These are phyloP conservation scores for Alaudala cheleensis DNA, from an alignment of 2,113 vertebrate species.

Conservation along the genomic window DNA sequence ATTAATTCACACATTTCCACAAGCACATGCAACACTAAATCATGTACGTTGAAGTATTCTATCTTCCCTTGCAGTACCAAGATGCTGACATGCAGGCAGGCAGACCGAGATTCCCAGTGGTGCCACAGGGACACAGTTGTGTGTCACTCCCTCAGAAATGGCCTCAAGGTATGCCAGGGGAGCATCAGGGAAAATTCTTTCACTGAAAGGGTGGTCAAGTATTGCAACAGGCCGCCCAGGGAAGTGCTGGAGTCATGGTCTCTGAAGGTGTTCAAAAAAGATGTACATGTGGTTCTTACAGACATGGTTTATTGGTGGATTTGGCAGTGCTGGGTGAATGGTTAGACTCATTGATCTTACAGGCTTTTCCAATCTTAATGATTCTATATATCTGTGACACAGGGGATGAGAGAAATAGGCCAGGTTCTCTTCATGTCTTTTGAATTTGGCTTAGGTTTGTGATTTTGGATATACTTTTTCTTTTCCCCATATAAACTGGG, in stretches of 20 bases:
- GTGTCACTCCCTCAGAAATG: not conserved
- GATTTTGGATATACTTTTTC: not conserved
- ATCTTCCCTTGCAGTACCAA: not conserved
- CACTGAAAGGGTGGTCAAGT: not conserved
- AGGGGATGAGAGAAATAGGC: not conserved
- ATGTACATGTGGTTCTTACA: not conserved
- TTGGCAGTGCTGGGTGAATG: not conserved
- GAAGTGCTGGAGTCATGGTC: not conserved
- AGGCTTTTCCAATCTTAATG: not conserved
- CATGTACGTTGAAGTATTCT: not conserved
- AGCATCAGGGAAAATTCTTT: not conserved
- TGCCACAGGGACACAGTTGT: not conserved
- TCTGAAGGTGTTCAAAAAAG: not conserved
- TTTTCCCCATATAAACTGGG: not conserved
- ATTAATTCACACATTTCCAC: not conserved
- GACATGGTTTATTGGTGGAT: not conserved
- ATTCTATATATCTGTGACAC: not conserved
- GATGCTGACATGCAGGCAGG: not conserved
- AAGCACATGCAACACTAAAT: accelerated
- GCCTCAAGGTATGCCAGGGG: not conserved
- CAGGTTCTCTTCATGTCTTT: not conserved
- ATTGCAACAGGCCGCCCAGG: not conserved
- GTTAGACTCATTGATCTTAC: not conserved
- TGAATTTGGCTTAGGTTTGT: not conserved
- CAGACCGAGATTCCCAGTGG: not conserved